Evolutionary conservation across 2,888 invertebrate genomes (phyloP), one percentile per base, ranked within the genome.

Genomic region (Drosophila greeni): DNA sequence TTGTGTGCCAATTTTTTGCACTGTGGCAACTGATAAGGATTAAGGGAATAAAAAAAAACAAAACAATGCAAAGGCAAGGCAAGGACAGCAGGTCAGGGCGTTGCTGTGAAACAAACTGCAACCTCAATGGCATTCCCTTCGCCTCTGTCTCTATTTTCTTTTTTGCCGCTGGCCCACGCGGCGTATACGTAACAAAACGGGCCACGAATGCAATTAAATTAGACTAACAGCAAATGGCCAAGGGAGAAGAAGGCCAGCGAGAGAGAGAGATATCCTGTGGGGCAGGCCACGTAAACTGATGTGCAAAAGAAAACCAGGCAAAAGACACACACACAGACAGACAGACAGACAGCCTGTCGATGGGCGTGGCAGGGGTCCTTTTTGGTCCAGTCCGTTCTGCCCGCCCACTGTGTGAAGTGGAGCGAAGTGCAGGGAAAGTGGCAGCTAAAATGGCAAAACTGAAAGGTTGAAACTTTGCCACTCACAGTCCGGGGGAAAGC

Each of bases 1-100:
- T 31, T 45, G 31, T 57, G 23, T 39, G 37, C 39, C 37, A 31
- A 29, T 59, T 51, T 49, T 40, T 36, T 59, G 20, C n/a, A 7
- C 45, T 47, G 31, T 14, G 45, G 70, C 55, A 73, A 70, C 74
- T 77, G 80, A 77, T 79, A 75, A 70, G 77, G 75, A 70, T 74
- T 74, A 75, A 71, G 52, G 62, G 62, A 70, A 66, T 69, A 70
- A 66, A 47, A 56, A 73, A 66, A 70, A 70, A 66, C 49, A 56
- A 73, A 57, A 58, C 65, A 72, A 73, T 58, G 64, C 59, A 67
- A 43, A 66, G 65, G 62, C 8, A 3, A 66, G 69, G 69, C 70
- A 58, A 45, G 36, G 52, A 60, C 45, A 56, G 48, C 43, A 43
- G 62, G 61, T 62, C 61, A 61, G 61, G 61, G 62, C 20, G 58